These are phyloP conservation scores for Acronicta leporina DNA, from an alignment of 2,888 invertebrate genomes.

Conservation along the genomic window DNA sequence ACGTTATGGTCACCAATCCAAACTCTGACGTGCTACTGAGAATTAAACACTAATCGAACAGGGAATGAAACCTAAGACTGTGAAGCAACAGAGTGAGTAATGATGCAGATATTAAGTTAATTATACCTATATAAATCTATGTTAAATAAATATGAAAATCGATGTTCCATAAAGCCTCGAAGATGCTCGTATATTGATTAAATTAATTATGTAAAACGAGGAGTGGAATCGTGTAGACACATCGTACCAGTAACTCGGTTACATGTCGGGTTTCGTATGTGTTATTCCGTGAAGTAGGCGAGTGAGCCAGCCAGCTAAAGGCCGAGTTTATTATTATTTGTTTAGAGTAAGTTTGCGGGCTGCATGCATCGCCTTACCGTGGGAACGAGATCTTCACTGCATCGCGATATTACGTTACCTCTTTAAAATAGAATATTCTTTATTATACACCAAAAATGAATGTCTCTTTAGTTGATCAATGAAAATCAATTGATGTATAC, in stretches of 20 bases:
- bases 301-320: conserved; percentile 40
- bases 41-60: no score
- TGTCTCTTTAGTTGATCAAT: not conserved
- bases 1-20: no score
- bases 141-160: not conserved
- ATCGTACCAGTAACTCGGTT: conserved; percentile 2
- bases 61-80: no score
- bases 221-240: conserved; percentile 10
- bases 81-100: no score
- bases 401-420: conserved; percentile 4
- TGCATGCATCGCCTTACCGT: conserved; percentile 39
- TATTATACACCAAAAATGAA: no score
- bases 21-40: no score
- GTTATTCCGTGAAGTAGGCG: conserved; percentile 31
- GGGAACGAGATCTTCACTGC: conserved; percentile 40
- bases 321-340: conserved; percentile 58
- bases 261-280: conserved; percentile 8
- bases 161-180: conserved; percentile 13
- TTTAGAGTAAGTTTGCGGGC: conserved; percentile 48
- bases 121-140: no score
- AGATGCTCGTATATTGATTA: conserved; percentile 6
- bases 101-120: no score
- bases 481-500: conserved; percentile 9
- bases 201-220: conserved; percentile 34
- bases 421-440: no score